phyloP scores from a whole-genome alignment of 2,113 vertebrate species.

The Crypturellus undulatus region DNA sequence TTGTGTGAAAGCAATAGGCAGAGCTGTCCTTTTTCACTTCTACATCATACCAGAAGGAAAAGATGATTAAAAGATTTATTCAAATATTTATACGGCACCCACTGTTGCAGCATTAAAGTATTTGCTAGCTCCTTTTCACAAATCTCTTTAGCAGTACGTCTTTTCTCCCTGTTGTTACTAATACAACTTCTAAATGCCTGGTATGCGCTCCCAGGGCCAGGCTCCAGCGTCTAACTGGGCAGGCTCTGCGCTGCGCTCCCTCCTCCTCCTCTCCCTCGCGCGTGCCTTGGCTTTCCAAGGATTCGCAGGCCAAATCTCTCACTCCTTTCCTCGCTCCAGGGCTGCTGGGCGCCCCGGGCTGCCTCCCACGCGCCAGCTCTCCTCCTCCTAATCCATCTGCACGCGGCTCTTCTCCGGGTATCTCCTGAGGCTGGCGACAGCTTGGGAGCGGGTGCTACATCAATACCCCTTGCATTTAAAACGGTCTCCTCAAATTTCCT shows the following conservation, averaged over 20 bases:
- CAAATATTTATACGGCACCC: slow-evolving; percentile 54
- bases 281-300: fast-evolving
- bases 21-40: background rate
- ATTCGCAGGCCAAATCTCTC: fast-evolving
- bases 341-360: background rate
- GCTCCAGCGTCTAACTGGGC: background rate
- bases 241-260: background rate
- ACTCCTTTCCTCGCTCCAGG: background rate
- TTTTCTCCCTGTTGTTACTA: background rate
- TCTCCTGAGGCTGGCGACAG: background rate
- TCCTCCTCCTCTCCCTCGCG: background rate
- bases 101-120: background rate
- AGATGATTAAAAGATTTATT: slow-evolving; percentile 55
- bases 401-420: fast-evolving
- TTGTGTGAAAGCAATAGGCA: background rate
- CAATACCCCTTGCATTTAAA: background rate
- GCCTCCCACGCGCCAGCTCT: background rate
- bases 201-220: background rate
- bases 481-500: background rate
- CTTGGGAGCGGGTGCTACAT: background rate
- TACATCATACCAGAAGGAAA: background rate
- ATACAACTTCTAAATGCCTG: background rate
- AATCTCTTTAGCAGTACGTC: background rate
- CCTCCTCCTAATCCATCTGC: background rate
- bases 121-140: slow-evolving; percentile 1